Base-by-base conservation (phyloP, 2,888 invertebrate genomes). In the Himalopsyche anomala region DNA sequence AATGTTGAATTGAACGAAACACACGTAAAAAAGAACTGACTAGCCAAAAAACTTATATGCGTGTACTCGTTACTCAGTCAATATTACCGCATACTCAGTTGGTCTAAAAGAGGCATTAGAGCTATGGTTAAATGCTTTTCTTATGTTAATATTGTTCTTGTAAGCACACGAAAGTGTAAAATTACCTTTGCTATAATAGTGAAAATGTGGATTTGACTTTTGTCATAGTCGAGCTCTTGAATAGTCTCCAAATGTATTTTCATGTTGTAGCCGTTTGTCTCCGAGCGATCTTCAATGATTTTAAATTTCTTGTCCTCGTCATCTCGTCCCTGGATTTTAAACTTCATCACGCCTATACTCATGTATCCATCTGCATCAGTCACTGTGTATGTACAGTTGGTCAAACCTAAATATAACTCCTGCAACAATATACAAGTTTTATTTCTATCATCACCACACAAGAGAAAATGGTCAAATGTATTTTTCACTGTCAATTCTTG, bases 151-250 rank as follows among this genome's bases (percentile, higher is more conserved):
- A 81, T 9, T 17, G 9, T 9, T n/a, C 4, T n/a, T 42, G 9
- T 6, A 80, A 82, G n/a, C 19, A 82, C 5, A 55, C n/a, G 4
- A 36, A 40, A 56, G 1, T 42, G 2, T 17, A 19, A 28, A 90
- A 92, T 92, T 90, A 95, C 95, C 89, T 89, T 90, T n/a, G 94
- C 95, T 56, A 90, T 91, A 1, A 94, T 92, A 84, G 91, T 90
- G 88, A 95, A 94, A 87, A 94, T 93, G 89, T 95, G 94, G 19
- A 94, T 91, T 0, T 93, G 92, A 80, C 91, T 93, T 2, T 90
- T 90, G 86, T 93, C 94, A 85, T 91, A 94, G 89, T 93, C 90
- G 2, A 94, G 89, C 4, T 92, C 88, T 5, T 89, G 79, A 4
- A 89, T 90, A 15, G 92, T 89, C 1, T 90, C 90, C 0, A 92